These are phyloP conservation scores for Chondrosia reniformis DNA, from an alignment of 37 sponge, comb jelly and placozoan species.

Conservation along the genomic window DNA sequence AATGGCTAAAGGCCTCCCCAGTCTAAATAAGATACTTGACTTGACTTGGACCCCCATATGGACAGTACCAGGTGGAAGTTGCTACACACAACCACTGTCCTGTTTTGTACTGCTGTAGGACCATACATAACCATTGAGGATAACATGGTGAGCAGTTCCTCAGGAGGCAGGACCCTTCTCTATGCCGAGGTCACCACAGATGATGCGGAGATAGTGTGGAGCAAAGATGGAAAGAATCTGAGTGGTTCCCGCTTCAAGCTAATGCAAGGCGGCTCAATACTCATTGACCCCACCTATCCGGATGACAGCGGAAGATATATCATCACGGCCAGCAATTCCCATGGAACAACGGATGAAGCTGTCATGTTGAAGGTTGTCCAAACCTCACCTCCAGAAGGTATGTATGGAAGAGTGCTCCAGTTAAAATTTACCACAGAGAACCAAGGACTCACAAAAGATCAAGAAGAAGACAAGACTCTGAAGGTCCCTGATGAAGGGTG, in stretches of 20 bases:
- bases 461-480: no score
- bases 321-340: slow-evolving; percentile 45
- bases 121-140: slow-evolving; percentile 42
- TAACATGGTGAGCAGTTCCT: slow-evolving; percentile 49
- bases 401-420: neutral
- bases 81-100: no score
- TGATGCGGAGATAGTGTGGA: slow-evolving; percentile 49
- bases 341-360: slow-evolving; percentile 21
- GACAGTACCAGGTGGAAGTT: no score
- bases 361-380: slow-evolving; percentile 52
- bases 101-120: slow-evolving; percentile 20
- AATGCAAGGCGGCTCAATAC: slow-evolving; percentile 15
- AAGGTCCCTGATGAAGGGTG: no score
- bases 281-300: slow-evolving; percentile 19
- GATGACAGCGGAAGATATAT: slow-evolving; percentile 57
- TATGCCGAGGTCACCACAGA: slow-evolving; percentile 58
- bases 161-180: slow-evolving; percentile 54
- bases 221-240: neutral
- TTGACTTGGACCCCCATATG: no score
- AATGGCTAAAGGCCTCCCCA: no score
- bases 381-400: slow-evolving; percentile 54
- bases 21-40: no score
- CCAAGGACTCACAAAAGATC: no score
- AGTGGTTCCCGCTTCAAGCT: slow-evolving; percentile 1
- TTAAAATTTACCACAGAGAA: no score